Percentiles rank a stretch among this genome's conserved stretches.
phyloP scores from a whole-genome alignment of 1,140 invertebrate genomes.

The Oryctes rhinoceros region DNA sequence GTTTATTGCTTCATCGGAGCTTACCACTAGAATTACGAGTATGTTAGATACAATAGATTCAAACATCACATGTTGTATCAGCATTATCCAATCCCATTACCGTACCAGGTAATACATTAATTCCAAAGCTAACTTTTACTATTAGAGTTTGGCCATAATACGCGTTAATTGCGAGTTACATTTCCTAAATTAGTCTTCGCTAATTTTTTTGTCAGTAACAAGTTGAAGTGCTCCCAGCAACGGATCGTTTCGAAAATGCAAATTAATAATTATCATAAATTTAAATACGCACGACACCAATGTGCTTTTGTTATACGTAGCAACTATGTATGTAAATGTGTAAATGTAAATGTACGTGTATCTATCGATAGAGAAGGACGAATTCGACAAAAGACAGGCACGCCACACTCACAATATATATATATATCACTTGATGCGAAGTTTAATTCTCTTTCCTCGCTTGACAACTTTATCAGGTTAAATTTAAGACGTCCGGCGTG shows the following conservation, averaged over 20 bases:
- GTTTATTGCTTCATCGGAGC: too few relatives aligned
- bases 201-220: constrained; percentile 24
- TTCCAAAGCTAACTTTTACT: too few relatives aligned
- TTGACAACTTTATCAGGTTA: constrained; percentile 36
- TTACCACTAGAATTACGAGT: too few relatives aligned
- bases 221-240: background rate
- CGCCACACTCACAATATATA: constrained; percentile 1
- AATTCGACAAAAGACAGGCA: constrained; percentile 21
- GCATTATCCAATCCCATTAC: background rate
- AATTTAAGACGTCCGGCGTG: constrained; percentile 29
- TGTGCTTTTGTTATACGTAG: background rate
- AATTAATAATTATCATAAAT: constrained; percentile 31
- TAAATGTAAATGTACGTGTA: background rate
- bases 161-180: background rate
- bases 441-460: constrained; percentile 31
- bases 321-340: background rate
- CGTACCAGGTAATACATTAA: background rate
- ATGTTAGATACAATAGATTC: too few relatives aligned
- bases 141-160: too few relatives aligned
- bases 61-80: too few relatives aligned
- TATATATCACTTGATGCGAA: constrained; percentile 26
- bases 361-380: background rate
- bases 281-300: constrained; percentile 12
- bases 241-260: constrained; percentile 14
- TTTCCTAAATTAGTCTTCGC: constrained; percentile 13